Evolutionary conservation across 2,888 invertebrate genomes (phyloP), one percentile per base, ranked within the genome.

Genomic region (Bhutanitis thaidina): DNA sequence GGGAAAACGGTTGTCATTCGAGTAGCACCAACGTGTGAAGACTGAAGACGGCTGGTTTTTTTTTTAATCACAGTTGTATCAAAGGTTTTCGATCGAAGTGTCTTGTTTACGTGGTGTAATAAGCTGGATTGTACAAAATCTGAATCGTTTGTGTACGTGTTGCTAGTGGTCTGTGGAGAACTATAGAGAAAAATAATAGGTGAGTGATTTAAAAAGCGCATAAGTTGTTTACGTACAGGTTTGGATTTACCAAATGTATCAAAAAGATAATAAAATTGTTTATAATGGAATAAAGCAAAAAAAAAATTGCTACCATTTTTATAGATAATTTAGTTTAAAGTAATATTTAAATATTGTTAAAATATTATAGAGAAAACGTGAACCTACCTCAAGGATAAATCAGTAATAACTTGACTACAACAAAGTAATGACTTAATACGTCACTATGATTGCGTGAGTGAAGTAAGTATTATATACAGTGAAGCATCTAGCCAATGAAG

Each of bases 1-100:
- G 71, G 60, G 63, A 68, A 70, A 65, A 55, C 46, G 43, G 50
- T 48, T 67, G 65, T 63, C 70, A 72, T 59, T 70, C 61, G 55
- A 53, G 55, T 58, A 55, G 54, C 40, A 60, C 48, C 44, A 32
- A 43, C 62, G 62, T 58, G 47, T 52, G 47, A 50, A 58, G 49
- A 48, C 52, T 52, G 47, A 50, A 58, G 49, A 48, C 52, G 57
- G 61, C 49, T 58, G 47, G 3, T 52, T 43, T 47, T 51, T 58
- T 55, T 57, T 54, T 36, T 20, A 25, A 49, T 43, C 34, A 36
- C 16, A 32, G 15, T 32, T 35, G 20, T 30, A 30, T 40, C 36
- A 41, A 51, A 51, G 34, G 36, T 29, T 29, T 13, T 12, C 44
- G 39, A 50, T 45, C 20, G 20, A 5, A 25, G 34, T 20, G 46